phyloP scores from a whole-genome alignment of 2,888 invertebrate genomes.

The Iselma pallidipennis region DNA sequence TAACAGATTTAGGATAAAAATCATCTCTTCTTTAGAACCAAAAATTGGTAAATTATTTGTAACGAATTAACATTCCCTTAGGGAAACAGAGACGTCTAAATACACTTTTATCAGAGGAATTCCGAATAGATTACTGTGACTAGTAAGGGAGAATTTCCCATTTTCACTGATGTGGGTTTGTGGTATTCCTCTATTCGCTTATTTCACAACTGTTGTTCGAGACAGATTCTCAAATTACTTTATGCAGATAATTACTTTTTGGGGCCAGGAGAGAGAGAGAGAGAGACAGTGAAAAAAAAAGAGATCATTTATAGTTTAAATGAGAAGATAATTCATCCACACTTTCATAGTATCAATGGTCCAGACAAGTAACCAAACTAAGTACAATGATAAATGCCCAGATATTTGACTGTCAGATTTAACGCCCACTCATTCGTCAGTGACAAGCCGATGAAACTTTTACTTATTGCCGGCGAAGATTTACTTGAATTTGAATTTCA shows the following conservation, averaged over 20 bases:
- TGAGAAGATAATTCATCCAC: not conserved
- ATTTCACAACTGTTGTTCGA: not conserved
- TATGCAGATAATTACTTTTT: not conserved
- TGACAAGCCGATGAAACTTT: slow-evolving; percentile 22
- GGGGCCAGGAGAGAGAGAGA: too few relatives aligned
- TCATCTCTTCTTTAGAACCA: not conserved
- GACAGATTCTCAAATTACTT: not conserved
- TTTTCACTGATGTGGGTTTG: not conserved
- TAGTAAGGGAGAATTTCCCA: not conserved
- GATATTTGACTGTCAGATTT: slow-evolving; percentile 9
- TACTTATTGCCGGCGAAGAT: slow-evolving; percentile 18
- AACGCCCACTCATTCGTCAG: slow-evolving; percentile 11
- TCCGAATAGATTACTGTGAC: not conserved
- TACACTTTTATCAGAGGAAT: too few relatives aligned
- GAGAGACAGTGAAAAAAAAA: too few relatives aligned
- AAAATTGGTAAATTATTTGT: not conserved
- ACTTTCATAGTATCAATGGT: not conserved
- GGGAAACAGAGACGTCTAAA: too few relatives aligned
- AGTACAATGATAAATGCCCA: slow-evolving; percentile 9
- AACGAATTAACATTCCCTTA: not conserved
- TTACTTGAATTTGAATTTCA: slow-evolving; percentile 20
- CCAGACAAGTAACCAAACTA: not conserved
- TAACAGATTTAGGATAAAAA: too few relatives aligned
- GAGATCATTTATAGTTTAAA: not conserved
- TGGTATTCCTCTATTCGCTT: not conserved